Base-by-base conservation (phyloP, 2,888 invertebrate species). In the Leptinotarsa tumamoca region DNA sequence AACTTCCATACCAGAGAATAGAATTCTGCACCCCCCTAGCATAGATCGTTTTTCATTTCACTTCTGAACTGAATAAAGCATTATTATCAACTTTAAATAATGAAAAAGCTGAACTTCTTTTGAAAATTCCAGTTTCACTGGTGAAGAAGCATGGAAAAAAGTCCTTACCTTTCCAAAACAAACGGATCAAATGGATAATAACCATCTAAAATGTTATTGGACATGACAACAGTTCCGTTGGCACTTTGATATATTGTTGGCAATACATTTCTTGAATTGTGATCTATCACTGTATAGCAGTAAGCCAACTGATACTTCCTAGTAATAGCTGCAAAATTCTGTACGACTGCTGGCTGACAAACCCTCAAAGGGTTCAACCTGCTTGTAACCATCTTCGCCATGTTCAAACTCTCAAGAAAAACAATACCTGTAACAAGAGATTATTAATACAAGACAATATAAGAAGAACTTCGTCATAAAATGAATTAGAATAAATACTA, bases 151-250 rank as follows among this genome's bases (percentile, higher is more conserved):
- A n/a, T n/a, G n/a, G n/a, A n/a, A n/a, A n/a, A 52, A 18, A 21
- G 23, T 66, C 15, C 78, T 78, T 85, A 94, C 93, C 90, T 91
- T 82, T 92, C 91, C 67, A 98, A 89, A 18, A 94, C 88, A 86
- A 95, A 98, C 0, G 96, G 96, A 89, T 97, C 97, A 86, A 97
- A 98, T 0, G 98, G 98, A 87, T 96, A 98, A 90, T 95, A 96
- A 2, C 92, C 89, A 71, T 84, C 89, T 73, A 90, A 89, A 17
- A 91, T 84, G 54, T 90, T 90, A 56, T 89, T 88, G 3, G 83
- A 84, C 15, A 86, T 82, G 13, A 85, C 76, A 10, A 85, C 76
- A 13, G 85, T 80, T 7, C 89, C 89, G 79, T 87, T 88, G 10
- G 90, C 90, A 83, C 90, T 90, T 17, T 89, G 89, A 81, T 91